Evolutionary conservation across 2,113 vertebrate genomes (phyloP), one percentile per base, ranked within the genome.

Genomic region (Odobenus rosmarus): DNA sequence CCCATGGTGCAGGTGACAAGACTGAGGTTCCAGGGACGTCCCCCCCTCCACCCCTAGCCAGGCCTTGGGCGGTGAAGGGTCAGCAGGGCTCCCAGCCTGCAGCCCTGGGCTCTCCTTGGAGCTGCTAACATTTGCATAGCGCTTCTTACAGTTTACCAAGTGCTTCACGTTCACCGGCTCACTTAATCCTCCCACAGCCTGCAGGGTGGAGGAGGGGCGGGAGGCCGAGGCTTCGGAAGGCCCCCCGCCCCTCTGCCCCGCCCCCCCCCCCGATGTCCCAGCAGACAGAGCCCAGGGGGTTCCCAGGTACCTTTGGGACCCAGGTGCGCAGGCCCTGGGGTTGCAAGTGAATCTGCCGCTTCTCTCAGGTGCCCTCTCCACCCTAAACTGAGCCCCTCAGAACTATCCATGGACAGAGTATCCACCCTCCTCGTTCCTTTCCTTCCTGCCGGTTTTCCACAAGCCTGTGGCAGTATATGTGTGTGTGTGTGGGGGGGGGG

Each of bases 111-210:
- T 77, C 42, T 49, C 14, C 7, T 79, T 18, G 2, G 79, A 81
- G 85, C 80, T 0, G 62, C 95, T 98, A 98, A 98, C 96, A 97
- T 98, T 98, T 98, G 98, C 97, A 96, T 93, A 96, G 96, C 0
- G 13, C 90, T 55, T 13, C 3, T 80, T 82, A 95, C 84, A 95
- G 97, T 98, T 98, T 98, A 98, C 95, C 23, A 0, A 98, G 94
- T 3, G 83, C 92, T 96, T 93, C 80, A 61, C 36, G 33, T 64
- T 87, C 84, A 89, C 95, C 81, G 28, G 36, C 84, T 88, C 77
- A 42, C 96, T 97, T 97, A 96, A 97, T 97, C 96, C 93, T 97
- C 93, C 76, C 0, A 14, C 42, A 46, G 23, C 76, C 77, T 4
- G 7, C 71, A 79, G 36, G 79, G 51, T 39, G 46, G 72, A 81